Conservation (phyloP, 1,140 invertebrate genomes). For the Hyposmocoma kahamanoa region DNA sequence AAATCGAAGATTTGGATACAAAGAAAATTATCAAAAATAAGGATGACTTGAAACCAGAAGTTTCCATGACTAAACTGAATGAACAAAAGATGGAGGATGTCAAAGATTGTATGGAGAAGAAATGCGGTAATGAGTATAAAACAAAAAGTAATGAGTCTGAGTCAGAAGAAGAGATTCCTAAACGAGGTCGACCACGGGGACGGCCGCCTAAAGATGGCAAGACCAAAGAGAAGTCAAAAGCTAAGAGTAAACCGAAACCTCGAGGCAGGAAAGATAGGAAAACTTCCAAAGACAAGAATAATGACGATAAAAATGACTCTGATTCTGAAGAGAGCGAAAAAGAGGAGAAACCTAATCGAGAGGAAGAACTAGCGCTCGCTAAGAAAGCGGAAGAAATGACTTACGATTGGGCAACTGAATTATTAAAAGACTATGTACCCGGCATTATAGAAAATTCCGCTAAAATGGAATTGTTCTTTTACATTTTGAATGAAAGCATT, state of each 20-base stretch:
- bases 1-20: slow-evolving; percentile 76
- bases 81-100: too few species aligned
- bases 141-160: slow-evolving; percentile 38
- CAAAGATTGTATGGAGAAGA: too few species aligned
- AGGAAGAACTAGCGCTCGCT: slow-evolving; percentile 68
- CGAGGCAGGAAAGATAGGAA: slow-evolving; percentile 62
- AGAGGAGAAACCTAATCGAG: slow-evolving; percentile 74
- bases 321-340: slow-evolving; percentile 69
- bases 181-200: slow-evolving; percentile 35
- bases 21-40: slow-evolving; percentile 75
- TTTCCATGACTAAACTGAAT: slow-evolving; percentile 29
- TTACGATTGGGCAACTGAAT: slow-evolving; percentile 89
- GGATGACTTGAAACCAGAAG: slow-evolving; percentile 20
- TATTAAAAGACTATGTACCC: slow-evolving; percentile 91
- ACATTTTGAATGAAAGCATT: slow-evolving; percentile 93
- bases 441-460: slow-evolving; percentile 94
- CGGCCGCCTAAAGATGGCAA: slow-evolving; percentile 49
- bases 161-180: slow-evolving; percentile 41
- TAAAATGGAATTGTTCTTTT: slow-evolving; percentile 96
- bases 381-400: slow-evolving; percentile 87
- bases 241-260: slow-evolving; percentile 48
- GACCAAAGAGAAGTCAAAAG: slow-evolving; percentile 42
- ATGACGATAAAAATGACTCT: slow-evolving; percentile 61
- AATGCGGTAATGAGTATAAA: slow-evolving; percentile 25
- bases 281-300: slow-evolving; percentile 59